These are phyloP conservation scores for Coptodon rendalli DNA, from an alignment of 2,113 vertebrate genomes.

Conservation along the genomic window DNA sequence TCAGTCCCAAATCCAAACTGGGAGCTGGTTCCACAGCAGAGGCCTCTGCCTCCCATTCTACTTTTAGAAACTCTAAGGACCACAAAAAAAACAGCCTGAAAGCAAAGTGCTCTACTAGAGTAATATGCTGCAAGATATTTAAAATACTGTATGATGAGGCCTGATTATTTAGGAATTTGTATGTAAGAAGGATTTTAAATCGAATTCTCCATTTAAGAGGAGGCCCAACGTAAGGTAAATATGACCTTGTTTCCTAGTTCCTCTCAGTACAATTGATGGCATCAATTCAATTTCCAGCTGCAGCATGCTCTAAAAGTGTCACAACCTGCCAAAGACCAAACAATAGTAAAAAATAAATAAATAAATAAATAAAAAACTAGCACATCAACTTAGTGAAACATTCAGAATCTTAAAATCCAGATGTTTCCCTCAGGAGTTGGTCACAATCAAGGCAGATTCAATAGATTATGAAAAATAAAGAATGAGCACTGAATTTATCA, in stretches of 20 bases:
- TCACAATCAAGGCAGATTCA: neutral
- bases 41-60: neutral
- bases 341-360: neutral
- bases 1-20: neutral
- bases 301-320: neutral
- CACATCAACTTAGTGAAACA: neutral
- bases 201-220: fast-evolving
- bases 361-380: neutral
- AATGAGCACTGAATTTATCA: neutral
- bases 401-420: neutral
- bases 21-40: neutral
- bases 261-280: neutral
- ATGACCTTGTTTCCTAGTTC: neutral
- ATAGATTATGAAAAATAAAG: neutral
- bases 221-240: neutral
- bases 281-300: neutral
- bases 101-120: neutral
- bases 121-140: neutral
- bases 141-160: neutral
- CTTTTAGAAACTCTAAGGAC: neutral
- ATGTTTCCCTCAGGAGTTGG: neutral
- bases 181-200: neutral
- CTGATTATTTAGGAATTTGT: neutral
- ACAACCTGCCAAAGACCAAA: neutral
- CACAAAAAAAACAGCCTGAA: neutral